These are phyloP conservation scores for Melangyna quadrimaculata DNA, from an alignment of 2,888 invertebrate species.

Conservation along the genomic window DNA sequence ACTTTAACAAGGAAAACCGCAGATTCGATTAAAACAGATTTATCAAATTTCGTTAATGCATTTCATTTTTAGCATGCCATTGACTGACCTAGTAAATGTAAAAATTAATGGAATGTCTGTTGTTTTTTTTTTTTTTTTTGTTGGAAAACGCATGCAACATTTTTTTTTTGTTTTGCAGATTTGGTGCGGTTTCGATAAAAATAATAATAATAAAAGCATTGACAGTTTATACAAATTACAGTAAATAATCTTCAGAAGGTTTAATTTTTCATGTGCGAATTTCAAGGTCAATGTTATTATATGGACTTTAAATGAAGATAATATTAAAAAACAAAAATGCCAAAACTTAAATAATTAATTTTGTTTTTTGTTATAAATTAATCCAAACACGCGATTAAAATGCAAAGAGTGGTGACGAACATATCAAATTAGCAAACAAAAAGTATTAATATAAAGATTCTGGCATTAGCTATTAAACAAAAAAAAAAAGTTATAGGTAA, in stretches of 20 bases:
- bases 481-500: not conserved
- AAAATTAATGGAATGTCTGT: not conserved
- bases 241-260: not conserved
- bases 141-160: not conserved
- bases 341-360: not conserved
- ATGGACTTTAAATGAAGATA: not conserved
- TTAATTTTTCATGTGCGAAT: not conserved
- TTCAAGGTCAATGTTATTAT: not conserved
- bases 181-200: not conserved
- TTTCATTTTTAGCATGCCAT: not conserved
- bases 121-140: not conserved
- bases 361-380: not conserved
- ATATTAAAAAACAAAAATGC: not conserved
- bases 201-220: not conserved
- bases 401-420: not conserved
- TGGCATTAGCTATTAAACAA: not conserved
- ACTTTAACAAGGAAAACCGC: too few relatives aligned
- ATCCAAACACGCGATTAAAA: not conserved
- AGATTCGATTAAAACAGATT: too few relatives aligned
- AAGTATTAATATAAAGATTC: not conserved
- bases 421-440: not conserved
- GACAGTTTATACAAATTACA: not conserved
- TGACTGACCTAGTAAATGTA: not conserved
- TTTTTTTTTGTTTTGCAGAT: not conserved
- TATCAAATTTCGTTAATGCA: not conserved